phyloP scores from a whole-genome alignment of 1,140 invertebrate species.

The Bombus cullumanus region DNA sequence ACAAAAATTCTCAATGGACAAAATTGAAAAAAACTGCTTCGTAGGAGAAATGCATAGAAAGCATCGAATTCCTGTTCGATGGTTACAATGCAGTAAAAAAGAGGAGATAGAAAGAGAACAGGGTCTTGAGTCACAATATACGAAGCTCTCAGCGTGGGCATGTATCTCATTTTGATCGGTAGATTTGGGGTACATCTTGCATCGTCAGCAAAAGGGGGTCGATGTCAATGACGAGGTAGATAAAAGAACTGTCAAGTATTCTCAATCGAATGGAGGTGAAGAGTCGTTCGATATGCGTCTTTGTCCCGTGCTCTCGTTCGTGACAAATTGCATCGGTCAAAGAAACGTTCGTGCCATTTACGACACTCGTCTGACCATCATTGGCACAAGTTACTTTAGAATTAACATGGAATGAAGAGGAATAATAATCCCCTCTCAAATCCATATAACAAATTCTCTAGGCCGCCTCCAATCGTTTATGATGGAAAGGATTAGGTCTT shows the following conservation, averaged over 20 bases:
- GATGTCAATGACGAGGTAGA: constrained; percentile 63
- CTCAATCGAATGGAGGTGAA: constrained; percentile 66
- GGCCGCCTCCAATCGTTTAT: too few species aligned
- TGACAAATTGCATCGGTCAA: constrained; percentile 67
- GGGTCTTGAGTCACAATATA: not conserved
- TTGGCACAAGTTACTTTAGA: not conserved
- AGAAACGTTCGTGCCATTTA: constrained; percentile 57
- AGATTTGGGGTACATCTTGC: constrained; percentile 54
- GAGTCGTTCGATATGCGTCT: constrained; percentile 68
- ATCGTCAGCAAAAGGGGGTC: constrained; percentile 62
- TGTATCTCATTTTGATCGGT: constrained; percentile 34
- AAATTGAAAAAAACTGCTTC: not conserved
- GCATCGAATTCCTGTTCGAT: not conserved
- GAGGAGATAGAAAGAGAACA: not conserved
- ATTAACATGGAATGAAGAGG: not conserved
- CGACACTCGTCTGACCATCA: constrained; percentile 2
- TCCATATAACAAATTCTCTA: not conserved
- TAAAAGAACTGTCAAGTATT: constrained; percentile 71
- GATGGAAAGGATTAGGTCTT: not conserved
- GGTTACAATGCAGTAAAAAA: constrained; percentile 9
- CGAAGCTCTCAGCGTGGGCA: not conserved
- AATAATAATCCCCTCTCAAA: not conserved
- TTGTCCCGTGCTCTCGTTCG: constrained; percentile 57
- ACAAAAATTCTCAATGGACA: not conserved
- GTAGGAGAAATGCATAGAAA: not conserved